Percentiles rank a stretch among this genome's conserved stretches.
Evolutionary conservation across 1,140 invertebrate genomes (phyloP).

Genomic region (Agrypnia vestita): DNA sequence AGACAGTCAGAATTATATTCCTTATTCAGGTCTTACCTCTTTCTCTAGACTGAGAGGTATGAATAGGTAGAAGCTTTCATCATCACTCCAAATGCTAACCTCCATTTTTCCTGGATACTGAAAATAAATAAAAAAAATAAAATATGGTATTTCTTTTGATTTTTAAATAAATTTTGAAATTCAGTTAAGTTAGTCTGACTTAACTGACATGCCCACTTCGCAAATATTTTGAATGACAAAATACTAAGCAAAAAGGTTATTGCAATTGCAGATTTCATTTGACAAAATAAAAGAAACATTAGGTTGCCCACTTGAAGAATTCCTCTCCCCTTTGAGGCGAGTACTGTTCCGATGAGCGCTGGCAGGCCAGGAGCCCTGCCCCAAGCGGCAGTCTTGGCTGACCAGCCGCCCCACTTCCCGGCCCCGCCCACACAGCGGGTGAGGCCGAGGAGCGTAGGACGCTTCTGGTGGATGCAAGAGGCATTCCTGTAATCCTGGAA

Average conservation of each 20-base stretch:
- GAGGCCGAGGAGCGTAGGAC: constrained; percentile 18
- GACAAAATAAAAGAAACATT: no score
- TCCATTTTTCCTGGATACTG: constrained; percentile 32
- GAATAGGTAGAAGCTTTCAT: constrained; percentile 23
- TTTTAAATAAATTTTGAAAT: no score
- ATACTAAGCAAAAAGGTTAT: no score
- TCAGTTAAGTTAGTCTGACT: no score
- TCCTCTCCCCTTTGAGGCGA: constrained; percentile 1
- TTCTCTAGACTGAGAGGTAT: constrained; percentile 17
- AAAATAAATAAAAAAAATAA: constrained; percentile 1
- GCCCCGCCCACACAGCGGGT: neutral
- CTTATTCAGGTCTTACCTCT: neutral
- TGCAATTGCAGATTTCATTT: no score
- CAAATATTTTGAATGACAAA: no score
- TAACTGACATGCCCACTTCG: no score
- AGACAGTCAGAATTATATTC: no score
- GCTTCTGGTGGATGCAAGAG: constrained; percentile 23
- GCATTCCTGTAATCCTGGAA: constrained; percentile 1
- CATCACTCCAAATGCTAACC: constrained; percentile 20
- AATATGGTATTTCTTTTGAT: neutral
- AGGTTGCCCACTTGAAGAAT: constrained; percentile 13
- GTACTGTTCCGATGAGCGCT: constrained; percentile 1
- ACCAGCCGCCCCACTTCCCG: constrained; percentile 32
- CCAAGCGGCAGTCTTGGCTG: constrained; percentile 19
- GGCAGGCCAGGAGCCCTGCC: constrained; percentile 29